These are phyloP conservation scores for Botia almorhae DNA, from an alignment of 2,797 vertebrate species.

Conservation along the genomic window DNA sequence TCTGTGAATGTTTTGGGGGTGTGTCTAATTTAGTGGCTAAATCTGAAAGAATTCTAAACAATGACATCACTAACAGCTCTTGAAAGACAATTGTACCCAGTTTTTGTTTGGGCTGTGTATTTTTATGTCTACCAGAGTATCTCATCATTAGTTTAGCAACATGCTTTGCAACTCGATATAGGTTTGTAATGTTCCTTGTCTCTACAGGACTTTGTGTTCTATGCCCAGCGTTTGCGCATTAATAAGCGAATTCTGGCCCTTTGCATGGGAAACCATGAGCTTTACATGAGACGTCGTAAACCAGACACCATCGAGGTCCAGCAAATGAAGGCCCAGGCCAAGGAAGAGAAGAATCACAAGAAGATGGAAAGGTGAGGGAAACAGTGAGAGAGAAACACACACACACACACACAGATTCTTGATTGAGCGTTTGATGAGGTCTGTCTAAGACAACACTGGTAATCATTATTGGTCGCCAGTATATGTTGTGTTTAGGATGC, in stretches of 20 bases:
- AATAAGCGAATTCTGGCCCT: conserved; percentile 95
- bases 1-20: not conserved
- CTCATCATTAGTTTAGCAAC: not conserved
- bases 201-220: conserved; percentile 93
- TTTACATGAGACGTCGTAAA: conserved; percentile 96
- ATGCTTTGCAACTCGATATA: too few species aligned
- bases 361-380: conserved; percentile 91
- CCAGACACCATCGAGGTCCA: conserved; percentile 97
- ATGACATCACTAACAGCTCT: not conserved
- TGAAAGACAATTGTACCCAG: not conserved
- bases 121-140: not conserved
- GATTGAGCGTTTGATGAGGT: too few species aligned
- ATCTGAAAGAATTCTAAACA: not conserved
- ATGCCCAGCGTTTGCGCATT: conserved; percentile 93
- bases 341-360: conserved; percentile 96
- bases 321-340: conserved; percentile 97
- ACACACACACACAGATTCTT: not conserved
- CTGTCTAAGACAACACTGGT: too few species aligned
- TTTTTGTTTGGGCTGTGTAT: not conserved
- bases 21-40: not conserved
- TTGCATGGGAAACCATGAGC: conserved; percentile 98
- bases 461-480: too few species aligned
- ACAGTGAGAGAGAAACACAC: not conserved
- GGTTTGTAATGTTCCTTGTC: conserved; percentile 11
- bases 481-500: too few species aligned